A percentile compares a stretch with the other conserved stretches of the same genome.
phyloP scores from a whole-genome alignment of 2,113 vertebrate species.

The Indri indri region DNA sequence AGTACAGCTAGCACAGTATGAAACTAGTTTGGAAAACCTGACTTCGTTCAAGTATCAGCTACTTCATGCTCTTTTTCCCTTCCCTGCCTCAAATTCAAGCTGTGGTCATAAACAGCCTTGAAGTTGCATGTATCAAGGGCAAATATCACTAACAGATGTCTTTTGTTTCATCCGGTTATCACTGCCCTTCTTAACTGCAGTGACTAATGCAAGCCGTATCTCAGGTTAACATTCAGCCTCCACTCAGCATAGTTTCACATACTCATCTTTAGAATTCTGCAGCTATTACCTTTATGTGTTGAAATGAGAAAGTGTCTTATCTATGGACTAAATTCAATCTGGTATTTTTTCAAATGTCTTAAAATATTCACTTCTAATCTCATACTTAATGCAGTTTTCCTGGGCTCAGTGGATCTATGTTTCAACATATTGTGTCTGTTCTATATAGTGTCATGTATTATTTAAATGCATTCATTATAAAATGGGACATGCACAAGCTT shows the following conservation, averaged over 20 bases:
- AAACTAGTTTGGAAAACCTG: not conserved
- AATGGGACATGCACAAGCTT: constrained; percentile 15
- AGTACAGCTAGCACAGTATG: not conserved
- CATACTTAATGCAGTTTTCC: constrained; percentile 60
- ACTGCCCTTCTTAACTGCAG: not conserved
- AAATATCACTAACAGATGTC: not conserved
- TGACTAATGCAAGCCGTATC: not conserved
- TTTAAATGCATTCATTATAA: constrained; percentile 67
- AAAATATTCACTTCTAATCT: constrained; percentile 65
- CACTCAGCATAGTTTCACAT: not conserved
- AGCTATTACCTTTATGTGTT: not conserved
- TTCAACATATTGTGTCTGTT: constrained; percentile 53
- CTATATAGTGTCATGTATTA: constrained; percentile 39
- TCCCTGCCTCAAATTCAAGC: not conserved
- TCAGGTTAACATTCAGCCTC: not conserved
- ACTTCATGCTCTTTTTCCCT: not conserved
- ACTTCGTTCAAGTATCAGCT: not conserved
- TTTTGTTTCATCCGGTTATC: not conserved
- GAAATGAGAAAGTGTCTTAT: constrained; percentile 46
- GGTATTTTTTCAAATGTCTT: constrained; percentile 55
- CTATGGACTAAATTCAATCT: constrained; percentile 14
- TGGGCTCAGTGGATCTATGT: constrained; percentile 16
- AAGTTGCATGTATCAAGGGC: not conserved
- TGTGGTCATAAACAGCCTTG: not conserved
- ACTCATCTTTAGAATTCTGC: not conserved